Conservation (phyloP, 2,113 vertebrate species). For the Catagonus wagneri region DNA sequence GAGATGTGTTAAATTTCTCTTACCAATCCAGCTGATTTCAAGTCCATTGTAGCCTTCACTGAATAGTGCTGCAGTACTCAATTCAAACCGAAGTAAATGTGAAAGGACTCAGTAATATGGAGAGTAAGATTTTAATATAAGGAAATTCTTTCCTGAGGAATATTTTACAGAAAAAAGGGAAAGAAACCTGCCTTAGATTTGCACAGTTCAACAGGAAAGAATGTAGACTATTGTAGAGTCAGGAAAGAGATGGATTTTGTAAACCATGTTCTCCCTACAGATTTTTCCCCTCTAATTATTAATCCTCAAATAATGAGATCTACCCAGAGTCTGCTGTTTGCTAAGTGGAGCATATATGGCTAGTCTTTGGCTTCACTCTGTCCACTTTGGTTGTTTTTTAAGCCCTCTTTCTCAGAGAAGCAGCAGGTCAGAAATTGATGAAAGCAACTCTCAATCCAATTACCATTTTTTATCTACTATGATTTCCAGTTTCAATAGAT, state of each 20-base stretch:
- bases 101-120: not conserved
- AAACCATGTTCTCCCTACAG: not conserved
- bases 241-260: not conserved
- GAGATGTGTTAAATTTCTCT: conserved; percentile 8
- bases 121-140: not conserved
- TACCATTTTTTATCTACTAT: conserved; percentile 18
- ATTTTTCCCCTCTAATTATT: not conserved
- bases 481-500: not conserved
- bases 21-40: conserved; percentile 39
- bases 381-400: conserved; percentile 9
- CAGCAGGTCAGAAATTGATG: conserved; percentile 47
- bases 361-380: not conserved
- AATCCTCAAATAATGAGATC: conserved; percentile 32
- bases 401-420: not conserved
- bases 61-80: not conserved
- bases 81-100: not conserved
- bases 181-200: not conserved
- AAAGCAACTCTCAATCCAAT: conserved; percentile 48
- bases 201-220: not conserved
- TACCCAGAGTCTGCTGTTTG: not conserved
- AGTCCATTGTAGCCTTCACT: not conserved
- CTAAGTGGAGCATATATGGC: not conserved
- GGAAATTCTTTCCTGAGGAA: not conserved
- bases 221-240: not conserved
- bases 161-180: not conserved